These are phyloP conservation scores for Pandemis cinnamomeana DNA, from an alignment of 2,888 invertebrate species.

Conservation along the genomic window DNA sequence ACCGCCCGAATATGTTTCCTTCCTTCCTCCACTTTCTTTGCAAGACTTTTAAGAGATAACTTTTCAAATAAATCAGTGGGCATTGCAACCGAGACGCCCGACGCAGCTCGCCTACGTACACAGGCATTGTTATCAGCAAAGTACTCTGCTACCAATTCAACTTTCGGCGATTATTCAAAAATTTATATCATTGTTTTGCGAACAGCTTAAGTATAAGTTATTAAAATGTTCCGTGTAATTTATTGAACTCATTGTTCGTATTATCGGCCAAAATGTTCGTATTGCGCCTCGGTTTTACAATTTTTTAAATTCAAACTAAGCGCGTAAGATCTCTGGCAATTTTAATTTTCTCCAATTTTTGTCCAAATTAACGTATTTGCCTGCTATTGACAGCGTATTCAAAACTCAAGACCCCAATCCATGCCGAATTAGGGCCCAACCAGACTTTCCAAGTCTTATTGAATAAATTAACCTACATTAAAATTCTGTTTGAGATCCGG, in stretches of 20 bases:
- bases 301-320: not conserved
- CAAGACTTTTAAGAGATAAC: slow-evolving; percentile 67
- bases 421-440: slow-evolving; percentile 61
- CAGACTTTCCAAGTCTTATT: slow-evolving; percentile 66
- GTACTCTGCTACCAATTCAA: slow-evolving; percentile 53
- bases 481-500: slow-evolving; percentile 72
- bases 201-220: slow-evolving; percentile 39
- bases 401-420: slow-evolving; percentile 48
- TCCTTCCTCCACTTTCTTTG: slow-evolving; percentile 52
- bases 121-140: slow-evolving; percentile 69
- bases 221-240: slow-evolving; percentile 27
- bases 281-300: not conserved
- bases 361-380: slow-evolving; percentile 17
- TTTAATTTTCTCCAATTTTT: slow-evolving; percentile 6
- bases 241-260: slow-evolving; percentile 19
- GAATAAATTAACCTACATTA: slow-evolving; percentile 81
- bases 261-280: not conserved
- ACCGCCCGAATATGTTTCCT: slow-evolving; percentile 65
- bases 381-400: slow-evolving; percentile 27
- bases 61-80: slow-evolving; percentile 79
- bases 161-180: slow-evolving; percentile 67
- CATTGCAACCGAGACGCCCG: slow-evolving; percentile 61
- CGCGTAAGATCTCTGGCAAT: not conserved
- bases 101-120: slow-evolving; percentile 55
- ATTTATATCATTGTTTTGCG: slow-evolving; percentile 59